phyloP scores from a whole-genome alignment of 2,797 vertebrate species.

The Silurus lanzhouensis region DNA sequence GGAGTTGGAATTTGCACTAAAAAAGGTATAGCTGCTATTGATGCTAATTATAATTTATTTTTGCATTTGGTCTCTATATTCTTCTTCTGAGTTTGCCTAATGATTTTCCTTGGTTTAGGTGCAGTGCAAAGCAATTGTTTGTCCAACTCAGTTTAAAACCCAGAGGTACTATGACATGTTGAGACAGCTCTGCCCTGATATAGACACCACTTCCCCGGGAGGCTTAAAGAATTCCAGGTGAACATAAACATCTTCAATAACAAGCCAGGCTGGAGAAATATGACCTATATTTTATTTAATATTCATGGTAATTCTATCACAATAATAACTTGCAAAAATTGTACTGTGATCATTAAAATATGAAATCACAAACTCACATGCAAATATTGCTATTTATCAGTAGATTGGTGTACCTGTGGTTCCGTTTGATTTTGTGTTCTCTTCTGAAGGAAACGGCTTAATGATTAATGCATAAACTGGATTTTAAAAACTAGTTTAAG shows the following conservation, averaged over 20 bases:
- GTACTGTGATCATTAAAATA: neutral
- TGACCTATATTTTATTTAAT: neutral
- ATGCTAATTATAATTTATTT: neutral
- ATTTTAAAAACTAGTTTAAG: neutral
- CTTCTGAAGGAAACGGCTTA: neutral
- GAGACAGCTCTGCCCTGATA: slow-evolving; percentile 84
- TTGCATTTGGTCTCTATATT: neutral
- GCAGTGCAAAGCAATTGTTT: slow-evolving; percentile 89
- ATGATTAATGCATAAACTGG: neutral
- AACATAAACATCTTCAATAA: neutral
- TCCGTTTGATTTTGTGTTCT: neutral
- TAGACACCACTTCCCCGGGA: slow-evolving; percentile 79
- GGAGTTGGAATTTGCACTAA: slow-evolving; percentile 83
- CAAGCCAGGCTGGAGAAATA: neutral
- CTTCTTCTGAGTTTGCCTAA: neutral
- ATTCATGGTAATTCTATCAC: neutral
- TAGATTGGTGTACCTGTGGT: no score
- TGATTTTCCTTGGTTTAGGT: slow-evolving; percentile 69
- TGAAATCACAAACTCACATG: neutral
- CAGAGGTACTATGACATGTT: slow-evolving; percentile 89
- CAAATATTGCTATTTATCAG: neutral
- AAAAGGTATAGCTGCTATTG: slow-evolving; percentile 72
- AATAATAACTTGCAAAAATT: neutral
- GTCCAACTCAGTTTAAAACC: slow-evolving; percentile 83
- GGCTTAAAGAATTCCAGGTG: slow-evolving; percentile 85